Conservation (phyloP, 2,113 vertebrate species). For the Phalacrocorax brasilianus region DNA sequence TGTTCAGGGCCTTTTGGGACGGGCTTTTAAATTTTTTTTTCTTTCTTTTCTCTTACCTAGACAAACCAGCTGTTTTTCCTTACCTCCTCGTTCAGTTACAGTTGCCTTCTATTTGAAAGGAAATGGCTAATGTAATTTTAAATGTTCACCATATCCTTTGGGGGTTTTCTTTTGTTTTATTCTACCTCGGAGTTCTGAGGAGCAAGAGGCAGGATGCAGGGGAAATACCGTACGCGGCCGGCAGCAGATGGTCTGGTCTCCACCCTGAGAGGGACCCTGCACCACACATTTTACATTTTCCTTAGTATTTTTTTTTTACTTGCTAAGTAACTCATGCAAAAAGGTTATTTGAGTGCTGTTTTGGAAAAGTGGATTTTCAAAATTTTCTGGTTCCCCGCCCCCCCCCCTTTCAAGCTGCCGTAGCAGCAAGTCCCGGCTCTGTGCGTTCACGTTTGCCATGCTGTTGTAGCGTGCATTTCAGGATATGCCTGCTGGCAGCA, state of each 20-base stretch:
- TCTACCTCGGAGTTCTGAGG: neutral
- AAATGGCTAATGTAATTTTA: neutral
- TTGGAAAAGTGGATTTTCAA: neutral
- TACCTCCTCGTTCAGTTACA: neutral
- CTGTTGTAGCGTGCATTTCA: neutral
- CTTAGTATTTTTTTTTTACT: neutral
- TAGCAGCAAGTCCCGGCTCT: neutral
- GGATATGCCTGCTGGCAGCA: slow-evolving; percentile 63
- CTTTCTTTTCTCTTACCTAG: neutral
- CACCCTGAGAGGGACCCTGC: neutral
- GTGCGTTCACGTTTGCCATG: neutral
- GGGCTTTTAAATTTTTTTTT: neutral
- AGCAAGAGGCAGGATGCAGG: neutral
- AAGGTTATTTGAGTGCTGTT: neutral
- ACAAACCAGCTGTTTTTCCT: neutral
- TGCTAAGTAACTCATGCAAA: neutral
- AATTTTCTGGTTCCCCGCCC: too few species aligned
- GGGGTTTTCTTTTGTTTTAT: slow-evolving; percentile 19
- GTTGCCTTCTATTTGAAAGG: neutral
- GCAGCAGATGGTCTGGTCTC: neutral
- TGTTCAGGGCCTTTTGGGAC: neutral
- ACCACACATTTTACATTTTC: neutral
- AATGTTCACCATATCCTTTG: neutral
- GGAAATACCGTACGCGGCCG: rapidly evolving
- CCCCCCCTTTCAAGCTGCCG: neutral